Evolutionary conservation across 2,113 vertebrate genomes (phyloP), one percentile per base, ranked within the genome.

Genomic region (Gasterosteus nipponicus): DNA sequence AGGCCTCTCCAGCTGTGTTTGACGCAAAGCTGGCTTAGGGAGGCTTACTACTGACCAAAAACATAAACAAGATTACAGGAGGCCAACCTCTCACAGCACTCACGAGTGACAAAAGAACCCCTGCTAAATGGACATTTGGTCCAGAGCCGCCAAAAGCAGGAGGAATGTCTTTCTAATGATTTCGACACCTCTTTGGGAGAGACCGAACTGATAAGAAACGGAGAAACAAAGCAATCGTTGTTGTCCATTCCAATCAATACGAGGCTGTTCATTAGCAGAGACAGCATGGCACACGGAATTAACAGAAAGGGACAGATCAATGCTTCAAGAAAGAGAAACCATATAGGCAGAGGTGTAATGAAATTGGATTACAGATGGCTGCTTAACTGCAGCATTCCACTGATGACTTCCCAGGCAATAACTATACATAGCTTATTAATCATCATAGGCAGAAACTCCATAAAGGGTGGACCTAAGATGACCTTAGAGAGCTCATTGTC

Each of bases 1-100:
- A 85, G 80, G 78, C 75, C 89, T 87, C 80, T 88, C 90, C 93
- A 92, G 93, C 91, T 93, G 92, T 66, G 87, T 82, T 61, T 82
- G 87, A 92, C 88, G 86, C 86, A 92, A 91, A 83, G 86, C 91
- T 83, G 83, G 84, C 87, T 87, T 85, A 88, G 75, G 62, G 57
- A 68, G 74, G 82, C 83, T 91, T 90, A 86, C 69, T 33, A 75
- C 82, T 85, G 78, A 89, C 87, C 83, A 88, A 89, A 92, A 89
- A 90, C 90, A 88, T 85, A 90, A 91, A 91, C 87, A 84, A 80
- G 86, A 92, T 89, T 87, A 88, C 86, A 77, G 69, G 61, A 84
- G 63, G 49, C 82, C 81, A 85, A 89, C 87, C 82, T 89, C 83
- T 84, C 44, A 82, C 61, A 63, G 82, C 7, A 14, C 67, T 83